These are phyloP conservation scores for Calliopum simillimum DNA, from an alignment of 2,888 invertebrate species.

Conservation along the genomic window DNA sequence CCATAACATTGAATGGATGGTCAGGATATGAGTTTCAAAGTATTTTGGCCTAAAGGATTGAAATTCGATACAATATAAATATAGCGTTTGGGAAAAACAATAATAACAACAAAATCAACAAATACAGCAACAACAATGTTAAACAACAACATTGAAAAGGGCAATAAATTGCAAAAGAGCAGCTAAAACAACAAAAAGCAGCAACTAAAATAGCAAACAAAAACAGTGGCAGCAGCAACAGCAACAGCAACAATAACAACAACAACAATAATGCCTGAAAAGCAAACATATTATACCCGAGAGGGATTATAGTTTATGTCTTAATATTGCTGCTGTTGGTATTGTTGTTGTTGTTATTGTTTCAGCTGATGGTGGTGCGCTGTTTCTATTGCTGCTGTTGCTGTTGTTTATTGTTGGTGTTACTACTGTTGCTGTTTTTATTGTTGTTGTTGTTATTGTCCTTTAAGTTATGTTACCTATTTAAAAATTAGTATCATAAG, in stretches of 20 bases:
- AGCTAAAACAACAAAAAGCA: conserved; percentile 3
- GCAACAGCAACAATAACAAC: conserved; percentile 1
- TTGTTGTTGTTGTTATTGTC: conserved; percentile 23
- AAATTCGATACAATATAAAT: conserved; percentile 42
- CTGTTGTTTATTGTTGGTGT: conserved; percentile 40
- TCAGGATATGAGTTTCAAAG: too few relatives aligned
- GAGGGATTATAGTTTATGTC: conserved; percentile 20
- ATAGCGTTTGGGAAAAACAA: background rate
- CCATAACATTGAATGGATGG: too few relatives aligned
- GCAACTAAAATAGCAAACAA: too few relatives aligned
- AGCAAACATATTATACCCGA: conserved; percentile 33
- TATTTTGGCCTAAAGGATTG: conserved; percentile 44
- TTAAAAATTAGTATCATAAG: conserved; percentile 40
- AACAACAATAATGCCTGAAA: background rate
- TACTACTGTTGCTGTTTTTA: conserved; percentile 33
- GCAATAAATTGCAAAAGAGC: background rate
- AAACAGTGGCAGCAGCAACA: background rate
- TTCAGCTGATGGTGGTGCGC: conserved; percentile 39
- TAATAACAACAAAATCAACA: conserved; percentile 3
- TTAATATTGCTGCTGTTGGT: background rate
- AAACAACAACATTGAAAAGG: background rate
- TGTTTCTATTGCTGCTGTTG: conserved; percentile 18
- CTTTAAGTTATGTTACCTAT: conserved; percentile 34
- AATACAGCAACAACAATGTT: background rate
- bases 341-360: conserved; percentile 37